Evolutionary conservation across 2,797 vertebrate genomes (phyloP), one percentile per base, ranked within the genome.

Genomic region (Mus minutoides): DNA sequence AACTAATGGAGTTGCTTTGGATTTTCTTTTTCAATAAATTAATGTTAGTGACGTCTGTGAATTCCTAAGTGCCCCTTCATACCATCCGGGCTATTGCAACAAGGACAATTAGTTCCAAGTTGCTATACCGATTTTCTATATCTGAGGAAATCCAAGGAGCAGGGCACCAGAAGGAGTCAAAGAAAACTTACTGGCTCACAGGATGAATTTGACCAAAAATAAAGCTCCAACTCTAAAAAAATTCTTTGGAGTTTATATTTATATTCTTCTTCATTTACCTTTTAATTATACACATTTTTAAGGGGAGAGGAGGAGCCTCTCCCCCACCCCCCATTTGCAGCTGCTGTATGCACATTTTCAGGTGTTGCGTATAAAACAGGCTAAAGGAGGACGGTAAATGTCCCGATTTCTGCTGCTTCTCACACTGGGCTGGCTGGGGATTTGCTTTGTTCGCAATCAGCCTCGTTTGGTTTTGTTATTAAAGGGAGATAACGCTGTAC

Each of bases 401-500:
- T 93, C 91, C 91, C 0, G n/a, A 11, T 58, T 94, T 97, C 94
- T 6, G 94, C 90, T 94, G 82, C 96, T 94, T 89, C 95, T 95
- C 96, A 97, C 73, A 82, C 90, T 90, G 24, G 64, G 76, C 92
- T 26, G 37, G 96, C 96, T 22, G 73, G 95, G 96, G 94, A 90
- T 69, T 79, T 52, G 98, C 98, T 98, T 98, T 98, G 98, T 98
- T 98, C 98, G 64, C 97, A 79, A 91, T 94, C 97, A 76, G 94
- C 13, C 92, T 17, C 94, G 86, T 76, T 80, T 67, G 97, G 97
- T 96, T 95, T 97, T 97, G 97, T 98, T 98, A 98, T 98, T 97
- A 97, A 98, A 97, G 9, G 88, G 29, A 98, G 97, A 91, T 97
- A 97, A 97, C 90, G 88, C 97, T 73, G 94, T 94, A 97, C 94